A percentile compares a stretch with the other conserved stretches of the same genome.
Conservation (phyloP, 2,113 vertebrate genomes). For the Caracal caracal region DNA sequence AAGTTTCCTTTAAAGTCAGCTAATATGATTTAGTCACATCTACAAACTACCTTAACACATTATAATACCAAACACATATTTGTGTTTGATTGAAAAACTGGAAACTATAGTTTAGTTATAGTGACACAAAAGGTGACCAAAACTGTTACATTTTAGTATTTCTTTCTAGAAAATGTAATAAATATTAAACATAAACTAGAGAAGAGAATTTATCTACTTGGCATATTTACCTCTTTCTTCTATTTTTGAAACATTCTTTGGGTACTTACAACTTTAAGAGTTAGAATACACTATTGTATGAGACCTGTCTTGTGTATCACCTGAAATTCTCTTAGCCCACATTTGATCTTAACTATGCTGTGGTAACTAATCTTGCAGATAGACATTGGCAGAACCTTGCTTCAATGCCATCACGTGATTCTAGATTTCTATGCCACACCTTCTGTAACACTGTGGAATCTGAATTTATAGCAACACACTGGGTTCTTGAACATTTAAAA, state of each 20-base stretch:
- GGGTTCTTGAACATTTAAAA: not conserved
- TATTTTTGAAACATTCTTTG: not conserved
- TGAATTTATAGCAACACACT: not conserved
- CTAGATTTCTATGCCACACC: not conserved
- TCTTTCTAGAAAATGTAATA: not conserved
- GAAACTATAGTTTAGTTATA: not conserved
- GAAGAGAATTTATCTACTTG: not conserved
- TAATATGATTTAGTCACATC: not conserved
- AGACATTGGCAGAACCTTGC: not conserved
- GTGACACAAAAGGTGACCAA: too few relatives aligned
- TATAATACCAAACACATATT: not conserved
- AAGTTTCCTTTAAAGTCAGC: not conserved
- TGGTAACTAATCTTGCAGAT: not conserved
- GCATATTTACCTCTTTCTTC: not conserved
- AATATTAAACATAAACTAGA: not conserved
- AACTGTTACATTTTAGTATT: not conserved
- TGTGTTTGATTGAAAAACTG: not conserved
- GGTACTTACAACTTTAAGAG: not conserved
- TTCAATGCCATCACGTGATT: not conserved
- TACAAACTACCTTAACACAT: not conserved
- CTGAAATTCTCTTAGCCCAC: not conserved
- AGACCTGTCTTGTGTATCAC: not conserved
- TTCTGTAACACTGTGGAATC: not conserved
- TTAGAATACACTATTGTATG: not conserved
- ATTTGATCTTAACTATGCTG: not conserved